Evolutionary conservation across 2,888 invertebrate genomes (phyloP).

Genomic region (Timandra comae): DNA sequence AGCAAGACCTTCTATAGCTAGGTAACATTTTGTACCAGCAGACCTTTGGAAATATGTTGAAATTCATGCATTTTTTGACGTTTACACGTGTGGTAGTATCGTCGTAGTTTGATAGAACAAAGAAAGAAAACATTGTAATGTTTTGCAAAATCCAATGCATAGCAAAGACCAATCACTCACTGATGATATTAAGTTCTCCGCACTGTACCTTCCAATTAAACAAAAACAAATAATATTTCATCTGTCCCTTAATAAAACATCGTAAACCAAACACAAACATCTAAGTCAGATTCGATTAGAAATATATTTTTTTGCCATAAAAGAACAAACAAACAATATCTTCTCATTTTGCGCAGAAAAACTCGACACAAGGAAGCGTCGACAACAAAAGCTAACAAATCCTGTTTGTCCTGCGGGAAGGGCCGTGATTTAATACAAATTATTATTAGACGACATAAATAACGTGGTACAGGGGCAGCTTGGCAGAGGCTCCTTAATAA

Average conservation of each 20-base stretch:
- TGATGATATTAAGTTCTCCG: too few relatives aligned
- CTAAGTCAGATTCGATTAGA: conserved; percentile 19
- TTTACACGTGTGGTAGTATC: too few relatives aligned
- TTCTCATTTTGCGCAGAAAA: conserved; percentile 46
- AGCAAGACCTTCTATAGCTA: too few relatives aligned
- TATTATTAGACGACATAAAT: conserved; percentile 77
- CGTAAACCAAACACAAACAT: conserved; percentile 8
- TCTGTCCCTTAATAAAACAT: conserved; percentile 2
- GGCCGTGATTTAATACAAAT: conserved; percentile 76
- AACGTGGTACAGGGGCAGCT: conserved; percentile 58
- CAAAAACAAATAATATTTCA: too few relatives aligned
- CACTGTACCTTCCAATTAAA: too few relatives aligned
- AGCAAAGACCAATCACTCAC: too few relatives aligned
- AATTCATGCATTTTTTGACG: too few relatives aligned
- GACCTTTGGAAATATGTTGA: too few relatives aligned
- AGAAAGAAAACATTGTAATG: too few relatives aligned
- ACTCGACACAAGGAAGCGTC: conserved; percentile 35
- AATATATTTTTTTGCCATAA: conserved; percentile 39
- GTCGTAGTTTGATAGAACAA: too few relatives aligned
- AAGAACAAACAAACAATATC: conserved; percentile 47
- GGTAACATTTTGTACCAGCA: too few relatives aligned
- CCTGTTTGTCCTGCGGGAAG: conserved; percentile 68
- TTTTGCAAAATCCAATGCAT: too few relatives aligned
- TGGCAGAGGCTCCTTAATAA: conserved; percentile 68
- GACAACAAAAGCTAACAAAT: conserved; percentile 74